phyloP scores from a whole-genome alignment of 2,797 vertebrate species.

The Hydrophis major region DNA sequence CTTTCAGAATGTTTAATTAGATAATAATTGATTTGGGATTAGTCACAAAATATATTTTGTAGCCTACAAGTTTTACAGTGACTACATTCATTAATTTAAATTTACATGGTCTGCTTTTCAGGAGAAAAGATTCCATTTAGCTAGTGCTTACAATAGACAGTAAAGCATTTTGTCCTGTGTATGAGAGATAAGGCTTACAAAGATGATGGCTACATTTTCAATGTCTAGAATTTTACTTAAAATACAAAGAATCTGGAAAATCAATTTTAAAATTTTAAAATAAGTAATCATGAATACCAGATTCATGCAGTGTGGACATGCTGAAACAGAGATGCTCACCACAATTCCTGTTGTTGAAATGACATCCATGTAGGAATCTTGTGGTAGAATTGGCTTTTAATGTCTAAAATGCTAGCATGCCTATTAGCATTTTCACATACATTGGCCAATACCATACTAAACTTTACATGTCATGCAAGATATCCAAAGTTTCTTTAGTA shows the following conservation, averaged over 20 bases:
- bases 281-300: not conserved
- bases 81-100: not conserved
- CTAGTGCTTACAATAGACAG: not conserved
- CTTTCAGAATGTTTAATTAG: not conserved
- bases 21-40: not conserved
- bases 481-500: not conserved
- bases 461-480: not conserved
- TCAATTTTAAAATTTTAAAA: not conserved
- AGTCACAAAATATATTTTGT: not conserved
- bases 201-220: not conserved
- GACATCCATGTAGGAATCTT: not conserved
- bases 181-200: not conserved
- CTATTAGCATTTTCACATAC: not conserved
- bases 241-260: not conserved
- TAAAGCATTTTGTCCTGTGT: not conserved
- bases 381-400: not conserved
- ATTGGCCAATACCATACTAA: not conserved
- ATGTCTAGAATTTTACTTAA: not conserved
- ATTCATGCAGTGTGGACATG: not conserved
- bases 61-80: not conserved
- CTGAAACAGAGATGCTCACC: not conserved
- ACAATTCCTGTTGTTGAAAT: not conserved
- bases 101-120: not conserved
- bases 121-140: not conserved
- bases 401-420: not conserved